Evolutionary conservation across 2,888 invertebrate species (phyloP).

Genomic region (Drosophila lutescens): DNA sequence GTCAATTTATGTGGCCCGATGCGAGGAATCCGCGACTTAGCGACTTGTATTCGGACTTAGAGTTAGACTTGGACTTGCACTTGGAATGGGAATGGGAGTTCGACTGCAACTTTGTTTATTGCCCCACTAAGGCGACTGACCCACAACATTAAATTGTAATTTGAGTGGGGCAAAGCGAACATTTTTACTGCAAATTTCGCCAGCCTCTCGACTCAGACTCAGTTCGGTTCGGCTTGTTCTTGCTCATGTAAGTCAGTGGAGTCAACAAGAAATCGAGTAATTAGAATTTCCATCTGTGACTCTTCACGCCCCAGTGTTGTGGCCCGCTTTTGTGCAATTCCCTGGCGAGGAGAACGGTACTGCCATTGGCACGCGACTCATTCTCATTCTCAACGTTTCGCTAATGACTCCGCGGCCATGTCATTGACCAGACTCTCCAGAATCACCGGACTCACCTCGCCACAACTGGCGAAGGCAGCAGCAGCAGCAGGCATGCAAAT

Average conservation of each 20-base stretch:
- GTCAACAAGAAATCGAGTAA: conserved; percentile 55
- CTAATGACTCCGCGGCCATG: conserved; percentile 43
- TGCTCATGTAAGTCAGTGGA: conserved; percentile 46
- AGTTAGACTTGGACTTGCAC: conserved; percentile 4
- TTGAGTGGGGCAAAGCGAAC: conserved; percentile 75
- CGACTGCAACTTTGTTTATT: conserved; percentile 69
- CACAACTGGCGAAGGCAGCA: conserved; percentile 4
- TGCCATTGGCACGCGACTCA: conserved; percentile 48
- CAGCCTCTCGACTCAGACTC: conserved; percentile 9
- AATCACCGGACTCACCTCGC: not conserved
- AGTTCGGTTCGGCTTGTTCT: conserved; percentile 20
- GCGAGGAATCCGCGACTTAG: conserved; percentile 40
- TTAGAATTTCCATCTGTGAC: conserved; percentile 63
- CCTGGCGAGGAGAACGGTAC: conserved; percentile 40
- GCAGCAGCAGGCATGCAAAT: conserved; percentile 60
- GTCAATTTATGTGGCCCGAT: conserved; percentile 65
- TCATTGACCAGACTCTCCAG: conserved; percentile 60
- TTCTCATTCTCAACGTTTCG: conserved; percentile 45
- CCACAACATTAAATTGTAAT: conserved; percentile 79
- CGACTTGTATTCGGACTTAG: conserved; percentile 18
- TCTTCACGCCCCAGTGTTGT: conserved; percentile 67
- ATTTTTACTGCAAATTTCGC: conserved; percentile 67
- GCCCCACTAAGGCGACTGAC: conserved; percentile 76
- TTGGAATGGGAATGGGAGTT: conserved; percentile 41
- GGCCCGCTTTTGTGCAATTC: conserved; percentile 25